Evolutionary conservation across 2,797 vertebrate species (phyloP), one percentile per base, ranked within the genome.

Genomic region (Hydrolagus colliei): DNA sequence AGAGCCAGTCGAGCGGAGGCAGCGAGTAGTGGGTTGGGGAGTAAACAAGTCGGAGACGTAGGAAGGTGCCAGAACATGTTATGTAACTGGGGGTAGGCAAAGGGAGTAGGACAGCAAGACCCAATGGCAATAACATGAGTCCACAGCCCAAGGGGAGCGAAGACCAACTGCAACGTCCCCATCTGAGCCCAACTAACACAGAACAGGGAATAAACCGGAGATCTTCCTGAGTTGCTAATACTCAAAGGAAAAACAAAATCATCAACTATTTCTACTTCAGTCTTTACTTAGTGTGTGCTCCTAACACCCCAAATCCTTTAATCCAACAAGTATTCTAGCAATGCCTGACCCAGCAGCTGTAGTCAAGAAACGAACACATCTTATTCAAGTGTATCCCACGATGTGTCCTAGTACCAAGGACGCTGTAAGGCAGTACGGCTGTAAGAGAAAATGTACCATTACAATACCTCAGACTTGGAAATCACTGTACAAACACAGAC

Each of bases 381-480:
- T 32, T 41, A 32, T 32, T 82, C 79, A 68, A 41, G n/a, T 63
- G 14, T 84, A 71, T 41, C 16, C 9, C 27, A 71, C 32, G 63
- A 84, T 68, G 10, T 2, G 18, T 35, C 52, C 35, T 68, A 84
- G 14, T 68, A 84, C 79, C 79, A 84, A 84, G 79, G 79, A 35
- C 32, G 32, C 79, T 71, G 79, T 27, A 67, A 71, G 27, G 79
- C 35, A 68, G 27, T 68, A 71, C 79, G 27, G 27, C 79, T 84
- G 71, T n/a, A 84, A 84, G 71, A 84, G 27, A 84, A 11, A 84
- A 71, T 68, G 20, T 32, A 67, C 13, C 27, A 82, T 82, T 82
- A 82, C 52, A 20, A n/a, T 77, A 59, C 52, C 41, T 16, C 35
- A 76, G 41, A 59, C 41, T 61, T 77, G 2, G 61, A 8, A 32